phyloP scores from a whole-genome alignment of 2,888 invertebrate genomes.

The Rhingia campestris region DNA sequence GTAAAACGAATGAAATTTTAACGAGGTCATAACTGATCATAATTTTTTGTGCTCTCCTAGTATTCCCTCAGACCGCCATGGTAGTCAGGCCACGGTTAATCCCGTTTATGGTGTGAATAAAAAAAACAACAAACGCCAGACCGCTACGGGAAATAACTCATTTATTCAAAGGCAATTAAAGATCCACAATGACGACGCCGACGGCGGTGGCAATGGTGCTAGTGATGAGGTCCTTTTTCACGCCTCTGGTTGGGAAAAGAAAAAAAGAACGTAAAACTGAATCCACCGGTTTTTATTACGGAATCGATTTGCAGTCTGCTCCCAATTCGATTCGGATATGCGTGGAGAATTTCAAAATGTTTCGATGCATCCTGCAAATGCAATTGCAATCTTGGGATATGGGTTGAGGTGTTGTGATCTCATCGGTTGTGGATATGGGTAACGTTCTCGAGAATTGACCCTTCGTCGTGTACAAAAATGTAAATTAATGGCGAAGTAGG shows the following conservation, averaged over 20 bases:
- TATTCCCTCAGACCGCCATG: constrained; percentile 53
- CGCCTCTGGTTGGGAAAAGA: constrained; percentile 53
- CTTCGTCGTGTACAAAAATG: constrained; percentile 27
- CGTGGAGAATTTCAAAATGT: constrained; percentile 58
- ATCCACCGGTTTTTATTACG: constrained; percentile 11
- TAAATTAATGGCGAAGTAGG: constrained; percentile 34
- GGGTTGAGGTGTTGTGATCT: constrained; percentile 21
- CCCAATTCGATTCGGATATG: constrained; percentile 63
- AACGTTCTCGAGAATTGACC: constrained; percentile 21
- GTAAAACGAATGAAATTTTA: constrained; percentile 71
- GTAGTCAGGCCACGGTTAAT: constrained; percentile 35
- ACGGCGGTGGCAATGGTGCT: not conserved
- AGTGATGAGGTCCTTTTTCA: constrained; percentile 71
- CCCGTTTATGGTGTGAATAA: constrained; percentile 57
- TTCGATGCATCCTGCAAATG: constrained; percentile 29
- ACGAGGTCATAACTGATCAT: constrained; percentile 73
- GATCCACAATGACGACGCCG: constrained; percentile 15
- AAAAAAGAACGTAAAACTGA: constrained; percentile 1
- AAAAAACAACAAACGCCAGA: constrained; percentile 30
- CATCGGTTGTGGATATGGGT: not conserved
- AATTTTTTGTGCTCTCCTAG: not conserved
- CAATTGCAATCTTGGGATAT: constrained; percentile 26
- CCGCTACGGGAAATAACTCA: constrained; percentile 67
- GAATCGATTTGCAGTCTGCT: constrained; percentile 46
- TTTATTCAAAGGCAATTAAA: constrained; percentile 71